phyloP scores from a whole-genome alignment of 2,888 invertebrate species.

The Proisotoma minuta region DNA sequence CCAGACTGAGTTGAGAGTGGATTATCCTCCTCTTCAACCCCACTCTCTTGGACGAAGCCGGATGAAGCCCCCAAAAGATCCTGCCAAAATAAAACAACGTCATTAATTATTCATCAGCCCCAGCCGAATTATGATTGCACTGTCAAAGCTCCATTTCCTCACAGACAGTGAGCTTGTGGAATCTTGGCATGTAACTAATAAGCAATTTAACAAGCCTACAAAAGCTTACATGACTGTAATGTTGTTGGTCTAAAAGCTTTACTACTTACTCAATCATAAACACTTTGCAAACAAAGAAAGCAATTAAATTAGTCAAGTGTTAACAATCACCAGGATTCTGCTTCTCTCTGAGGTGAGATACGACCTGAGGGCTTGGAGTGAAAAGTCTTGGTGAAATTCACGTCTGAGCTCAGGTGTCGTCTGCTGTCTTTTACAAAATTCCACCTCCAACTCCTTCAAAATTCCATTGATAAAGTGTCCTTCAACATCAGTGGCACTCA shows the following conservation, averaged over 20 bases:
- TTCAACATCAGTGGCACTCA: constrained; percentile 43
- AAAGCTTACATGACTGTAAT: no score
- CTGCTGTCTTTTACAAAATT: no score
- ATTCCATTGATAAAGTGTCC: constrained; percentile 45
- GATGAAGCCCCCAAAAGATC: not conserved
- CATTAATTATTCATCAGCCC: constrained; percentile 2
- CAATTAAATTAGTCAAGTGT: constrained; percentile 7
- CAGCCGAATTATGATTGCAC: not conserved
- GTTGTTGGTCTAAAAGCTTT: no score
- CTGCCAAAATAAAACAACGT: constrained; percentile 2
- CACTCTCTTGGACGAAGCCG: constrained; percentile 13
- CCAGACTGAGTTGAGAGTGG: not conserved
- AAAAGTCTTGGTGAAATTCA: constrained; percentile 39
- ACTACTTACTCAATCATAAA: no score
- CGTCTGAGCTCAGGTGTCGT: not conserved
- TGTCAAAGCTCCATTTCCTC: not conserved
- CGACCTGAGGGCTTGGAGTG: constrained; percentile 39
- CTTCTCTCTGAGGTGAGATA: constrained; percentile 41
- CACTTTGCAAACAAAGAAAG: no score
- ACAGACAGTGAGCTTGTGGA: no score
- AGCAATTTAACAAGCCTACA: no score
- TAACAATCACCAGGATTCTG: constrained; percentile 43
- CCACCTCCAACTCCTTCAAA: constrained; percentile 31
- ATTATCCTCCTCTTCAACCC: not conserved
- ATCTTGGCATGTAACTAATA: no score